A percentile compares a stretch with the other conserved stretches of the same genome.
Conservation (phyloP, 2,797 vertebrate species). For the Helostoma temminkii region DNA sequence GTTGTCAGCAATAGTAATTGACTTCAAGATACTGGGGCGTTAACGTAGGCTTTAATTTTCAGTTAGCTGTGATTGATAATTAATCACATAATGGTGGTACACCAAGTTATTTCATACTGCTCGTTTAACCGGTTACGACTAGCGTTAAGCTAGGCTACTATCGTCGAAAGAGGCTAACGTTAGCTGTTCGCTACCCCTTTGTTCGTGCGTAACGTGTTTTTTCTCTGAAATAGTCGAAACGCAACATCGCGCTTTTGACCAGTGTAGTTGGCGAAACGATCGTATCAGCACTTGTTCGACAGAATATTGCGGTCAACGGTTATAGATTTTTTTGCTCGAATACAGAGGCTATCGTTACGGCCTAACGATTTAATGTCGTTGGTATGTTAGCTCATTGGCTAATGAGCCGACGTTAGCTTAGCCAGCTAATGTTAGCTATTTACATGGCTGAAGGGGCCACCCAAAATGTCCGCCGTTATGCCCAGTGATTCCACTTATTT, state of each 20-base stretch:
- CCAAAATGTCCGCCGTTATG: constrained; percentile 87
- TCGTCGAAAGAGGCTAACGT: constrained; percentile 45
- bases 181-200: constrained; percentile 72
- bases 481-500: constrained; percentile 40
- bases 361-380: constrained; percentile 40
- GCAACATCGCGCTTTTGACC: rapidly evolving
- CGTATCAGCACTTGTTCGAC: rapidly evolving
- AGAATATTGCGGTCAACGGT: not conserved
- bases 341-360: constrained; percentile 29
- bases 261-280: rapidly evolving
- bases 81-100: not conserved
- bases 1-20: rapidly evolving
- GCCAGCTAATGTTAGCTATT: constrained; percentile 57
- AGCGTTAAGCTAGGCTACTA: not conserved
- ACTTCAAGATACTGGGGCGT: rapidly evolving
- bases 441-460: constrained; percentile 69
- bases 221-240: not conserved
- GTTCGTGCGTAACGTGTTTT: constrained; percentile 69
- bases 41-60: not conserved
- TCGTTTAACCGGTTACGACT: constrained; percentile 1
- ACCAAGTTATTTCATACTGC: not conserved
- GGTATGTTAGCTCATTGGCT: constrained; percentile 33
- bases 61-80: too few relatives aligned
- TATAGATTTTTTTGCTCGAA: constrained; percentile 14
- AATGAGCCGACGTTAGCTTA: constrained; percentile 55